Conservation (phyloP, 2,113 vertebrate species). For the Rhombomys opimus region DNA sequence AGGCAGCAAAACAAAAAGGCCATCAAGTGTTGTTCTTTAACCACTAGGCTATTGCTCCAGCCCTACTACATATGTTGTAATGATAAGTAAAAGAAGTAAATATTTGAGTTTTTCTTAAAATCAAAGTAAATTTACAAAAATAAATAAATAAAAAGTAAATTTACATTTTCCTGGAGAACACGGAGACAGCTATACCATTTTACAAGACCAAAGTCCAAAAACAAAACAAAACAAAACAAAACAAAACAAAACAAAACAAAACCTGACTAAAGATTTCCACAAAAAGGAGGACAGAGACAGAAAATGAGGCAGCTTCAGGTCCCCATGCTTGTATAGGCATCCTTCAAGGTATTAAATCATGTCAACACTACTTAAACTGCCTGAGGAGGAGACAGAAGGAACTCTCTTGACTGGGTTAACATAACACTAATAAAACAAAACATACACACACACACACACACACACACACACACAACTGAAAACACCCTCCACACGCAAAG, state of each 20-base stretch:
- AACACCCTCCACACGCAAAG: no score
- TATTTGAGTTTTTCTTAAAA: slow-evolving; percentile 42
- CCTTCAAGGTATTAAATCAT: neutral
- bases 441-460: neutral
- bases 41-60: neutral
- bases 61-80: neutral
- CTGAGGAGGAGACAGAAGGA: neutral
- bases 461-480: neutral
- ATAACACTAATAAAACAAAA: neutral
- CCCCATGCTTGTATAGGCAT: neutral
- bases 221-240: neutral
- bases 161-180: neutral
- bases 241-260: slow-evolving; percentile 16
- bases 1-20: neutral
- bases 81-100: neutral
- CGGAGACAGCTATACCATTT: neutral
- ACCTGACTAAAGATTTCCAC: neutral
- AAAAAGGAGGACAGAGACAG: neutral
- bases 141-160: neutral
- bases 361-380: neutral
- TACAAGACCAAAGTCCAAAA: neutral
- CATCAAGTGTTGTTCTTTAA: neutral
- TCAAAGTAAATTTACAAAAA: neutral
- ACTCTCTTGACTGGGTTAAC: neutral
- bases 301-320: neutral